Evolutionary conservation across 1,140 invertebrate genomes (phyloP).

Genomic region (Lordiphosa mommai): DNA sequence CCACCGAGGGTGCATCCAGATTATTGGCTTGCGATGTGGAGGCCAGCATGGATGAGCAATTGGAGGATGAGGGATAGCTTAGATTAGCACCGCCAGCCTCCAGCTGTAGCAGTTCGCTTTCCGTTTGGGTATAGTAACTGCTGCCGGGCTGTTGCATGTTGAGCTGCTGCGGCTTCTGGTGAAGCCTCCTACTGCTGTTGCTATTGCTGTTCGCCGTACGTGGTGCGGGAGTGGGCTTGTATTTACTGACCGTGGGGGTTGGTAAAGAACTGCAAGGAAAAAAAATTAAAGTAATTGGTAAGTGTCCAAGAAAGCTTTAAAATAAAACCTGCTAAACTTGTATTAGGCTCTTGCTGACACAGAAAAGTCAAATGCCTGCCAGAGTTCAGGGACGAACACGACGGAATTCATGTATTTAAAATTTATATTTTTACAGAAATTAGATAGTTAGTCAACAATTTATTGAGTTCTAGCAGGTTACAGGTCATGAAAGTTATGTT

Average conservation of each 20-base stretch:
- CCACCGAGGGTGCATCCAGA: constrained; percentile 44
- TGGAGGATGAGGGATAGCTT: constrained; percentile 22
- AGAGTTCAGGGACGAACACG: too few relatives aligned
- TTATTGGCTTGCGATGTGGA: constrained; percentile 40
- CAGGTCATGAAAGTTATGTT: too few relatives aligned
- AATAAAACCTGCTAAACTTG: too few relatives aligned
- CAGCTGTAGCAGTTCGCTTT: constrained; percentile 71
- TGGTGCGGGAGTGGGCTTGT: constrained; percentile 62
- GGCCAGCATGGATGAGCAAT: constrained; percentile 18
- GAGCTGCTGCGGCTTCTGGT: constrained; percentile 9
- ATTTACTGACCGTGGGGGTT: constrained; percentile 21
- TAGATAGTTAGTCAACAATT: too few relatives aligned
- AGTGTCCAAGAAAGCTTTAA: constrained; percentile 7
- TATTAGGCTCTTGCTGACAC: too few relatives aligned
- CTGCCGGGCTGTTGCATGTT: constrained; percentile 71
- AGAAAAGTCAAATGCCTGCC: too few relatives aligned
- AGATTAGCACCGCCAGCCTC: constrained; percentile 59
- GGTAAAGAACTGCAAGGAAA: constrained; percentile 29
- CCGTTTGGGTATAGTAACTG: constrained; percentile 77
- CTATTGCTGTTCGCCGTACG: constrained; percentile 5
- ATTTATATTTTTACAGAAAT: too few relatives aligned
- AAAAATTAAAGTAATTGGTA: not conserved
- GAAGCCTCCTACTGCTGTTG: not conserved
- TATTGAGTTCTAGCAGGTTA: too few relatives aligned
- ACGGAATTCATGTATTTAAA: too few relatives aligned